Percentiles rank a stretch among this genome's conserved stretches.
Conservation (phyloP, 2,797 vertebrate species). For the Pipistrellus pygmaeus region DNA sequence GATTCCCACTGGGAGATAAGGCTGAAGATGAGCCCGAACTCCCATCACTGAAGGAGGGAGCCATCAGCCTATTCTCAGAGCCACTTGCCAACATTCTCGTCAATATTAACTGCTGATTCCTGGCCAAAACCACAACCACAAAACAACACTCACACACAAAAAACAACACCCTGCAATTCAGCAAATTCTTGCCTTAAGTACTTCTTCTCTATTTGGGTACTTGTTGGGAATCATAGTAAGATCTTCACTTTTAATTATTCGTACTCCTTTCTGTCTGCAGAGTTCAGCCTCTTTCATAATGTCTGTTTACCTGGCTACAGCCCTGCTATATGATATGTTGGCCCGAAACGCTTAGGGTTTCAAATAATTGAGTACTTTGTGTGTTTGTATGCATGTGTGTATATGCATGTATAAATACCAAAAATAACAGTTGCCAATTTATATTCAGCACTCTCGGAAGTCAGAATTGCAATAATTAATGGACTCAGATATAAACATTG, state of each 20-base stretch:
- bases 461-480: constrained; percentile 13
- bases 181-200: constrained; percentile 17
- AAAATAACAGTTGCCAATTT: constrained; percentile 11
- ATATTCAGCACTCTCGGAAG: neutral
- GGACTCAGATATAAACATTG: neutral
- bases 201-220: neutral
- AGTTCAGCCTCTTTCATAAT: neutral
- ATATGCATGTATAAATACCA: neutral
- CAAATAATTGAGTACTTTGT: neutral
- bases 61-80: constrained; percentile 34
- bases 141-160: neutral
- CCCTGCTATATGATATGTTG: neutral
- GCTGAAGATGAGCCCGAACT: constrained; percentile 54
- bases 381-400: neutral
- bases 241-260: neutral
- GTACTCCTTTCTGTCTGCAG: neutral
- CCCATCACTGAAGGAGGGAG: neutral
- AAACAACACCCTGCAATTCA: constrained; percentile 6
- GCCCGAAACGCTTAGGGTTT: neutral
- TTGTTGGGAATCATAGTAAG: neutral
- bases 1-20: constrained; percentile 62
- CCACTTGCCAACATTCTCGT: neutral
- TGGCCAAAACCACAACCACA: neutral
- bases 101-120: neutral
- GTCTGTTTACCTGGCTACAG: too few species aligned